Evolutionary conservation across 2,113 vertebrate genomes (phyloP).

Genomic region (Gadus chalcogrammus): DNA sequence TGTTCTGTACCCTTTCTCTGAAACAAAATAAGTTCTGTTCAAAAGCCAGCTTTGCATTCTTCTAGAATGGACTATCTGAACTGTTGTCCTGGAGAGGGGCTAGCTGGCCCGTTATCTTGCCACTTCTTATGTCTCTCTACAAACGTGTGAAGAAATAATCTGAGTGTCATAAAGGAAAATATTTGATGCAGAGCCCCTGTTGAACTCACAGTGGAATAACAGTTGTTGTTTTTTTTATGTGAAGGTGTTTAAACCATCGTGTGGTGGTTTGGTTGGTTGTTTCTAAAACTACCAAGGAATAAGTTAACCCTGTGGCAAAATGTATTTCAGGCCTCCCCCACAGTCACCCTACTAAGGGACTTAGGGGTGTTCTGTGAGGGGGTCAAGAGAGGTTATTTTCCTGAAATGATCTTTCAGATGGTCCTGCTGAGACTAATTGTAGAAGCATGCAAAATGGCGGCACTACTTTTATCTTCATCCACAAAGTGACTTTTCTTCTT

Average conservation of each 20-base stretch:
- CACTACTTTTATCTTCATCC: constrained; percentile 69
- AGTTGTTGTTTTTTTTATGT: too few relatives aligned
- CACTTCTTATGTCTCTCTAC: too few relatives aligned
- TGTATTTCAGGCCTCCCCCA: too few relatives aligned
- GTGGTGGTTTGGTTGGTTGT: too few relatives aligned
- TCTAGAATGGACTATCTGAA: background rate
- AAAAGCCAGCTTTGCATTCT: background rate
- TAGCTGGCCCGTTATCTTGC: background rate
- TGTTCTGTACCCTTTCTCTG: background rate
- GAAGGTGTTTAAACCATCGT: too few relatives aligned
- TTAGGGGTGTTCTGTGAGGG: background rate
- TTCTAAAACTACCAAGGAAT: too few relatives aligned
- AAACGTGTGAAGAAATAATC: too few relatives aligned
- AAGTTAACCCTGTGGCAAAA: too few relatives aligned
- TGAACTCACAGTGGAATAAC: too few relatives aligned
- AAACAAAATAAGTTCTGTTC: background rate
- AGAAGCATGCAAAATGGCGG: constrained; percentile 69
- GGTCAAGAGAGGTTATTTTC: constrained; percentile 68
- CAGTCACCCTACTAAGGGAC: too few relatives aligned
- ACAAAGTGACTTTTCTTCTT: constrained; percentile 70
- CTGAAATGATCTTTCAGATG: constrained; percentile 58
- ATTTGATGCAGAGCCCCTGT: too few relatives aligned
- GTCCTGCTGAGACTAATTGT: constrained; percentile 70
- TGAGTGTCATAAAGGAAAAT: too few relatives aligned
- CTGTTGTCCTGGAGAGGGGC: background rate